phyloP scores from a whole-genome alignment of 2,888 invertebrate genomes.

The Gnatocerus cornutus region DNA sequence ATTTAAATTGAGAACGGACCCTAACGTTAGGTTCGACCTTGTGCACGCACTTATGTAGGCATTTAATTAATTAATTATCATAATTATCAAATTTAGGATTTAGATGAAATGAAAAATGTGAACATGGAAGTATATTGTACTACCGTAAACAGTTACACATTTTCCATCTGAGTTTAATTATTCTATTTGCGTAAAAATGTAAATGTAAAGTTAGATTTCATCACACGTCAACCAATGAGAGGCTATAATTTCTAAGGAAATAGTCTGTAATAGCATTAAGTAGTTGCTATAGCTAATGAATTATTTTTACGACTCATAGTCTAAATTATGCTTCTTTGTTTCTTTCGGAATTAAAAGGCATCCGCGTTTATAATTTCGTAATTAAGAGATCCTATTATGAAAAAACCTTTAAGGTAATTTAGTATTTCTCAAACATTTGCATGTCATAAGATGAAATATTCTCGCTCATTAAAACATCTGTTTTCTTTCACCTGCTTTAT shows the following conservation, averaged over 20 bases:
- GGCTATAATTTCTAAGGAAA: background rate
- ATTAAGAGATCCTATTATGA: conserved; percentile 32
- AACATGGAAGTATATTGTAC: too few relatives aligned
- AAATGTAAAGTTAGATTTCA: too few relatives aligned
- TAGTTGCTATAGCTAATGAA: background rate
- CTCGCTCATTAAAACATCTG: conserved; percentile 46
- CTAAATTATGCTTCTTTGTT: conserved; percentile 8
- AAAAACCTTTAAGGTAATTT: conserved; percentile 39
- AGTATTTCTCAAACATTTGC: conserved; percentile 41
- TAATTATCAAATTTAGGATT: background rate
- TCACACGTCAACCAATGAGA: background rate
- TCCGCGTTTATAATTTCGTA: conserved; percentile 26
- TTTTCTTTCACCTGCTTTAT: conserved; percentile 49
- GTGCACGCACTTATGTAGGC: conserved; percentile 25
- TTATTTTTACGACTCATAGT: conserved; percentile 9
- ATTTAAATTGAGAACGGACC: conserved; percentile 46
- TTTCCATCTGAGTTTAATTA: too few relatives aligned
- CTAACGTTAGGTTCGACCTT: conserved; percentile 24
- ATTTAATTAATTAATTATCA: conserved; percentile 9
- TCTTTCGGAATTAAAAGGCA: background rate
- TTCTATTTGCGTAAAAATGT: too few relatives aligned
- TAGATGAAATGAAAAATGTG: too few relatives aligned
- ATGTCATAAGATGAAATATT: conserved; percentile 47
- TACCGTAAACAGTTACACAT: too few relatives aligned
- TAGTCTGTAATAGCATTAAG: background rate